Evolutionary conservation across 2,113 vertebrate species (phyloP).

Genomic region (Plecotus auritus): DNA sequence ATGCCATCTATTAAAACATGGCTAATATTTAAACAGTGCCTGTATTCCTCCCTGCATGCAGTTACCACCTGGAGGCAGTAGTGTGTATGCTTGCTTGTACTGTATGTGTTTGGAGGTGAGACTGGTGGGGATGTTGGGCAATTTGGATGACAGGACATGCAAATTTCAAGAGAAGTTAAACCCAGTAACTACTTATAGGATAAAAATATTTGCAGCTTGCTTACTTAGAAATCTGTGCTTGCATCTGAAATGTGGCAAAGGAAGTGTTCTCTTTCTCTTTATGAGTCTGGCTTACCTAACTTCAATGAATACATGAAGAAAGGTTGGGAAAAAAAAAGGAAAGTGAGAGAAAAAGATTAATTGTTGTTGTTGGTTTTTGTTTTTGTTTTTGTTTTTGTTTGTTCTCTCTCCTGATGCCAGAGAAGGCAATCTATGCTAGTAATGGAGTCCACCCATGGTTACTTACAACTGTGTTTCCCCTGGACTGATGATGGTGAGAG

Average conservation of each 20-base stretch:
- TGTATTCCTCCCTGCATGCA: slow-evolving; percentile 70
- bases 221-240: slow-evolving; percentile 29
- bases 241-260: neutral
- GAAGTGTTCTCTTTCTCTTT: neutral
- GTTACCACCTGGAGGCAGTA: slow-evolving; percentile 56
- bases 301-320: neutral
- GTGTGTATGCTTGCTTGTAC: slow-evolving; percentile 61
- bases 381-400: neutral
- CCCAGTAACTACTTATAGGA: neutral
- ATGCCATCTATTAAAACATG: slow-evolving; percentile 68
- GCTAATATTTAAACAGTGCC: slow-evolving; percentile 68
- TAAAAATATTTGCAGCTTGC: slow-evolving; percentile 28
- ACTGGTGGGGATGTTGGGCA: slow-evolving; percentile 58
- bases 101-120: slow-evolving; percentile 49
- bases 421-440: neutral
- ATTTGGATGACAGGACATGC: slow-evolving; percentile 57
- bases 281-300: slow-evolving; percentile 10
- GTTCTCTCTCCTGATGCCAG: neutral
- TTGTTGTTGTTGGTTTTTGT: neutral
- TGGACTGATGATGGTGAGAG: neutral
- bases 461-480: slow-evolving; percentile 19
- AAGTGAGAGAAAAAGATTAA: neutral
- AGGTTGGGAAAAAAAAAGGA: neutral
- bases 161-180: slow-evolving; percentile 60
- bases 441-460: neutral